Evolutionary conservation across 2,797 vertebrate species (phyloP), one percentile per base, ranked within the genome.

Genomic region (Artibeus jamaicensis): DNA sequence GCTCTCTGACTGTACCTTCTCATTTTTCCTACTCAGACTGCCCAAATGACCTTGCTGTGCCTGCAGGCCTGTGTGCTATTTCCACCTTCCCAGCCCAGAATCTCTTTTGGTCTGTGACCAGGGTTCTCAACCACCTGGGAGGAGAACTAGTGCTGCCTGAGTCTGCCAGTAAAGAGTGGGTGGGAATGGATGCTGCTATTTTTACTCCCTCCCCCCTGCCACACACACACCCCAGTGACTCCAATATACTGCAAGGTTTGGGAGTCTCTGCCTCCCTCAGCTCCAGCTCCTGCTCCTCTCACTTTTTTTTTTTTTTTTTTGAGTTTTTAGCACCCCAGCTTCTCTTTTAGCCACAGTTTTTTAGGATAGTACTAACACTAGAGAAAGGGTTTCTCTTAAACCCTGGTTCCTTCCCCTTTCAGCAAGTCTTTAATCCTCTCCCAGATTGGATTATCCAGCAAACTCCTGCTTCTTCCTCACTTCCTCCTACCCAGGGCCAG

Each of bases 1-100:
- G 14, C 15, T 21, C n/a, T 83, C 34, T 34, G 14, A 34, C 34
- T 29, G 14, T 0, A 42, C 29, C 34, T 5, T 5, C 22, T 48
- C 22, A 24, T 48, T 68, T 37, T 55, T 34, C 50, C 44, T 50
- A 9, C 59, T 65, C 78, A n/a, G 44, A 48, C 4, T 22, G 9
- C 29, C 6, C 2, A 0, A 0, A 0, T 21, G 65, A 34, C 55
- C 22, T 74, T 53, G 16, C 53, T 21, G 11, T 65, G 32, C 44
- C 71, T 34, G 9, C 9, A 15, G 0, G 37, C 19, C 59, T 34
- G 22, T 32, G 11, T 9, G 6, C 18, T 4, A 2, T 21, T 39
- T 10, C 21, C 18, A 24, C 32, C 44, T 77, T 22, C 26, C 57
- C 6, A 6, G 26, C 14, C 78, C 77, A 34, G 46, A 32, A 3